A percentile compares a stretch with the other conserved stretches of the same genome.
These are phyloP conservation scores for Meloidogyne hapla DNA, from an alignment of 1,140 invertebrate species.

Conservation along the genomic window DNA sequence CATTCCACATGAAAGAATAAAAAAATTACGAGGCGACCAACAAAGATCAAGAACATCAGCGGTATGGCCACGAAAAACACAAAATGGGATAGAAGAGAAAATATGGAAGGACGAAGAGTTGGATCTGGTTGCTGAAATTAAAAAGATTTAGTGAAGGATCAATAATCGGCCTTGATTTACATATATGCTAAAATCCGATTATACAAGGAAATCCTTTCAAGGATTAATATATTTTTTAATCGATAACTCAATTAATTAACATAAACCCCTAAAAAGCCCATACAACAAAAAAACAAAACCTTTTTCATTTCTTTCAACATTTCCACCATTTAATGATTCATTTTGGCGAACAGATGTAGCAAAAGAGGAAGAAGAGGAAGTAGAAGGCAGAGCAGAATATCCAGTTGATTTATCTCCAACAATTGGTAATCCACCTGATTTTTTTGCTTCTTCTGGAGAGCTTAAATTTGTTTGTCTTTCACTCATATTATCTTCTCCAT, in stretches of 20 bases:
- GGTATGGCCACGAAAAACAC: constrained; percentile 87
- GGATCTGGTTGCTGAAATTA: background rate
- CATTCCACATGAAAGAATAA: constrained; percentile 94
- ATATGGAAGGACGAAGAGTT: constrained; percentile 66
- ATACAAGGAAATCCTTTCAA: no score
- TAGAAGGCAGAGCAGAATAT: constrained; percentile 1
- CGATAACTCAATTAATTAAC: no score
- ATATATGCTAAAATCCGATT: no score
- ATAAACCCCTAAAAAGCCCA: background rate
- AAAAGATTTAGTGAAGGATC: background rate
- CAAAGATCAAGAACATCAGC: constrained; percentile 92
- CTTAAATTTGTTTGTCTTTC: background rate
- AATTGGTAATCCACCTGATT: background rate
- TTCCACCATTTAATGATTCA: background rate
- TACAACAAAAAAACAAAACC: background rate
- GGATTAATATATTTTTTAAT: no score
- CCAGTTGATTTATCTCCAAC: background rate
- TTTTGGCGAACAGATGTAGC: background rate
- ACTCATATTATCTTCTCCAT: background rate
- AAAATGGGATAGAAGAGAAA: constrained; percentile 77
- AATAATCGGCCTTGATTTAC: no score
- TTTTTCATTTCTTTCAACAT: background rate
- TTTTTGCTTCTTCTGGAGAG: background rate
- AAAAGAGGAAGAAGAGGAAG: constrained; percentile 12
- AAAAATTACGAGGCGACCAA: constrained; percentile 94